Evolutionary conservation across 2,888 invertebrate genomes (phyloP).

Genomic region (Balanococcus diminutus): DNA sequence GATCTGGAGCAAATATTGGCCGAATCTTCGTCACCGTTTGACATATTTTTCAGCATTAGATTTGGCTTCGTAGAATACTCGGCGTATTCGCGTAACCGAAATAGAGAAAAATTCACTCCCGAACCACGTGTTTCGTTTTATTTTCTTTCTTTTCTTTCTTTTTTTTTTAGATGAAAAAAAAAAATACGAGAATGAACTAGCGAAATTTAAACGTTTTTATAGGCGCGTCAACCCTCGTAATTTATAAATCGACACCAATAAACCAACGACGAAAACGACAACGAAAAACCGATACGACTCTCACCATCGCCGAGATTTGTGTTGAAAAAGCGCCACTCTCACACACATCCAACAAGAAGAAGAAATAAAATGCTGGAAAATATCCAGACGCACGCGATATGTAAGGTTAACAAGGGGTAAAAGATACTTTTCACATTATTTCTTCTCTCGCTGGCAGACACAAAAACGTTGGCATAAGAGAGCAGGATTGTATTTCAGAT

Average conservation of each 20-base stretch:
- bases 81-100: background rate
- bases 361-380: background rate
- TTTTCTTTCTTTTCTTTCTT: no score
- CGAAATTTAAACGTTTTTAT: background rate
- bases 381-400: constrained; percentile 26
- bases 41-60: background rate
- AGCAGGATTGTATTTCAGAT: constrained; percentile 51
- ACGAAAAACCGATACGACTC: background rate
- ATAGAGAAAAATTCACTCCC: background rate
- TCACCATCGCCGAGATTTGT: background rate
- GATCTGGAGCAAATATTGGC: background rate
- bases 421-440: constrained; percentile 52
- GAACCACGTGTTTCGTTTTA: background rate
- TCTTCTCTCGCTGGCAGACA: constrained; percentile 42
- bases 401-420: constrained; percentile 47
- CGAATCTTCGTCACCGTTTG: constrained; percentile 31
- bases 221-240: background rate
- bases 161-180: background rate
- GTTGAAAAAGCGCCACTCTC: background rate
- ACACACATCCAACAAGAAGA: background rate
- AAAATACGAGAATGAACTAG: background rate
- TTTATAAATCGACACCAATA: constrained; percentile 2
- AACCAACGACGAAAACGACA: background rate
- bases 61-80: no score
- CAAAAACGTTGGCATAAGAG: constrained; percentile 49